A percentile compares a stretch with the other conserved stretches of the same genome.
Conservation (phyloP, 1,140 invertebrate species). For the Drosophila carrolli region DNA sequence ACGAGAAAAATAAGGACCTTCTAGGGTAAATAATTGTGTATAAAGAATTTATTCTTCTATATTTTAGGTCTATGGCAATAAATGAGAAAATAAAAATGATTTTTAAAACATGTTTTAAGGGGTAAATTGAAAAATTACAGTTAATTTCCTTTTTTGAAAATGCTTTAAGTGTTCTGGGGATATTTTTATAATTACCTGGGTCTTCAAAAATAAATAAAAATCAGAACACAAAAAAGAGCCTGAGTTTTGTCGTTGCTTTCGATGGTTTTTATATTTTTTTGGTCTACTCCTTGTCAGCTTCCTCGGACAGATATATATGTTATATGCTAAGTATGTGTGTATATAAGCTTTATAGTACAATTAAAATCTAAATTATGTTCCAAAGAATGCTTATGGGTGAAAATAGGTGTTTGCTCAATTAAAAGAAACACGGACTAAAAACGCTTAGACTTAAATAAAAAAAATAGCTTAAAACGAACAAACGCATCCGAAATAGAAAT, state of each 20-base stretch:
- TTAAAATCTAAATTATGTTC: constrained; percentile 26
- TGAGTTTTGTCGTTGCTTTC: constrained; percentile 30
- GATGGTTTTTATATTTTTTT: constrained; percentile 50
- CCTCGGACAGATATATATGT: constrained; percentile 28
- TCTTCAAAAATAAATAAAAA: not conserved
- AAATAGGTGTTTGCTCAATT: not conserved
- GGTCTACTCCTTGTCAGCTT: constrained; percentile 42
- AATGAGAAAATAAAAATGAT: not conserved
- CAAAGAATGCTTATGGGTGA: constrained; percentile 2
- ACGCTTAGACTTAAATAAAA: constrained; percentile 30
- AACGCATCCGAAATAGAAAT: constrained; percentile 1
- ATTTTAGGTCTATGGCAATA: constrained; percentile 5
- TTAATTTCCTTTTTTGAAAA: too few species aligned
- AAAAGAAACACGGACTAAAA: constrained; percentile 27
- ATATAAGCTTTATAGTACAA: constrained; percentile 24
- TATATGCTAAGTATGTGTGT: constrained; percentile 13
- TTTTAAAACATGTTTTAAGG: not conserved
- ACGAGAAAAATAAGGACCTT: not conserved
- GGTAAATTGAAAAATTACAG: not conserved
- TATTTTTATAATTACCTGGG: not conserved
- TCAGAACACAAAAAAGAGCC: not conserved
- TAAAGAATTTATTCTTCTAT: not conserved
- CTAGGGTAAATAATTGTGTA: not conserved
- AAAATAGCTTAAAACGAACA: constrained; percentile 11
- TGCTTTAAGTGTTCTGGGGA: too few species aligned